phyloP scores from a whole-genome alignment of 2,797 vertebrate species.

The Adrianichthys oophorus region DNA sequence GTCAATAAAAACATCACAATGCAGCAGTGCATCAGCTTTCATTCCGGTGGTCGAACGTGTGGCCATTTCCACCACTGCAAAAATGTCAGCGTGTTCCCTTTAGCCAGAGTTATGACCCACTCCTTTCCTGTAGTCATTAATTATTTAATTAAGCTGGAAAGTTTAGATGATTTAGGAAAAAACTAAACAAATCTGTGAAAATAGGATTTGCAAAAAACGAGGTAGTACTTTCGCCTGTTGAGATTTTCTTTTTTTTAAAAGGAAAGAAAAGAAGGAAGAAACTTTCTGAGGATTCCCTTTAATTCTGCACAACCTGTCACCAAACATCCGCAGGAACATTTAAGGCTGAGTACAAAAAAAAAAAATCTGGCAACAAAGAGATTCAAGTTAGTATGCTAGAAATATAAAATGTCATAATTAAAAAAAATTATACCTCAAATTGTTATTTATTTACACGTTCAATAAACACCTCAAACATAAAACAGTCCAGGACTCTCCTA shows the following conservation, averaged over 20 bases:
- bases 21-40: too few species aligned
- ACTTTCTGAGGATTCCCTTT: slow-evolving; percentile 50
- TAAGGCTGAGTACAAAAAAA: slow-evolving; percentile 67
- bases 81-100: too few species aligned
- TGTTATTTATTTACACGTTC: slow-evolving; percentile 76
- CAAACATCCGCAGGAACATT: slow-evolving; percentile 65
- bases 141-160: too few species aligned
- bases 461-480: slow-evolving; percentile 61
- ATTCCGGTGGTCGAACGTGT: too few species aligned
- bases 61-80: too few species aligned
- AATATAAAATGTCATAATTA: slow-evolving; percentile 77
- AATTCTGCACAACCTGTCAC: slow-evolving; percentile 63
- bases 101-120: too few species aligned
- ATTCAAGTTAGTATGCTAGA: slow-evolving; percentile 80
- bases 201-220: background rate
- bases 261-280: background rate
- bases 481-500: slow-evolving; percentile 54
- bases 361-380: slow-evolving; percentile 63
- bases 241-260: too few species aligned
- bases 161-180: too few species aligned
- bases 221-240: background rate
- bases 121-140: too few species aligned
- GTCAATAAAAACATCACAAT: too few species aligned
- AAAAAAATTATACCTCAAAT: slow-evolving; percentile 75
- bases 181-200: too few species aligned